Base-by-base conservation (phyloP, 37 sponge, comb jelly and placozoan genomes). In the Beroe forskalii region DNA sequence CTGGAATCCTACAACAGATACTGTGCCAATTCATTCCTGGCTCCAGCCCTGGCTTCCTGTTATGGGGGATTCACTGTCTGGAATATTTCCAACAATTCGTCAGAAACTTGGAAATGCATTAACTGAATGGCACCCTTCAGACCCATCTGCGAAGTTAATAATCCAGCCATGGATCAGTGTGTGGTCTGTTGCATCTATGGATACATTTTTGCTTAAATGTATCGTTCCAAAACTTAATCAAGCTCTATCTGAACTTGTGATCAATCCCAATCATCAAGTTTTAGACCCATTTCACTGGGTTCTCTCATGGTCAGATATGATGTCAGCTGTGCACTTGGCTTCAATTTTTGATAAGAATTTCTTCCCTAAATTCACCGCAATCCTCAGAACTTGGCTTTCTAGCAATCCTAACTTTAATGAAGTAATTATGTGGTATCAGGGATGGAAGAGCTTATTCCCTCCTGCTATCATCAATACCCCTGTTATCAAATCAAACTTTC, bases 21-120 rank as follows among this genome's bases (percentile, higher is more conserved):
- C 93, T 9, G 89, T 94, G 40, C 99, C 99, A 40, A 92, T 99
- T 2, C 95, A 99, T 91, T 91, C 92, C 32, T 99, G 99, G 99
- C 63, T 96, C 6, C 99, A 96, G 55, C 99, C 99, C 32, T 99
- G 99, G 99, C 91, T 96, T 2, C 94, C 95, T 17, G 60, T 99
- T 28, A 93, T 95, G 93, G 91, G 97, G 94, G 67, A 91, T 94
- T 30, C 55, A n/a, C 20, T 80, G 55, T 41, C 86, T 1, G 86
- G 35, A 12, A 69, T 96, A 32, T 99, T 93, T 80, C 90, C 94
- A 9, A 62, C 95, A 62, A 96, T 99, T 44, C 91, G 99, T 1
- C 91, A 94, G 76, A 99, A 96, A 92, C 91, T 99, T 41, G 95
- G 95, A 27, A 90, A 91, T 67, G 99, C 97, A 24, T 93, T 99